Conservation (phyloP, 92 coral and sea anemone genomes). For the Zoanthus sociatus region DNA sequence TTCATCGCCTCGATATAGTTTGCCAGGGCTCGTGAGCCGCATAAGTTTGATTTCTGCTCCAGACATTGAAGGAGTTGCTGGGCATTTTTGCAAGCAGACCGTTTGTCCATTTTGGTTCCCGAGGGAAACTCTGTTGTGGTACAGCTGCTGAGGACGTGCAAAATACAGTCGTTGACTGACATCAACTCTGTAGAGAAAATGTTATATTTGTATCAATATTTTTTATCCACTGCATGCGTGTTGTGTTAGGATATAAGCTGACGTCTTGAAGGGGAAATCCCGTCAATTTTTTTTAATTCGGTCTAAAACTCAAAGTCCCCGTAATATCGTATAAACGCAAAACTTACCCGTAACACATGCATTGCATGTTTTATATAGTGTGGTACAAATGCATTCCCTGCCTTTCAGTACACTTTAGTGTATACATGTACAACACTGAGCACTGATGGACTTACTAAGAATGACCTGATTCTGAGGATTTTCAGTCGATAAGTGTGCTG, state of each 20-base stretch:
- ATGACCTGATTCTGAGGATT: too few relatives aligned
- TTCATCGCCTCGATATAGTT: background rate
- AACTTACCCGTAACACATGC: too few relatives aligned
- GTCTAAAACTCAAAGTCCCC: too few relatives aligned
- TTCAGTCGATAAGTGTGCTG: too few relatives aligned
- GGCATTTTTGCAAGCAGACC: background rate
- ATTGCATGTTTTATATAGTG: too few relatives aligned
- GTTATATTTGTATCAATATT: background rate
- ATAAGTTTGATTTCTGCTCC: background rate
- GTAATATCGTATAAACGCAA: too few relatives aligned
- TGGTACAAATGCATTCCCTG: too few relatives aligned
- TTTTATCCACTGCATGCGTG: background rate
- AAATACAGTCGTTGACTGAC: slow-evolving; percentile 25
- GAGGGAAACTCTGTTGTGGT: background rate
- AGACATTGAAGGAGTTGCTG: background rate
- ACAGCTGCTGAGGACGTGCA: slow-evolving; percentile 13
- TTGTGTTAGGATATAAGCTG: background rate
- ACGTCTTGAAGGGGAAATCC: too few relatives aligned
- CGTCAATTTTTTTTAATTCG: too few relatives aligned
- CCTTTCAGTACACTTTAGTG: too few relatives aligned
- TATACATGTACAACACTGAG: too few relatives aligned
- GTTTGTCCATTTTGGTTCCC: background rate
- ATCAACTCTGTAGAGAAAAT: background rate
- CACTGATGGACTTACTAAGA: too few relatives aligned
- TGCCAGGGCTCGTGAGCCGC: slow-evolving; percentile 4